Evolutionary conservation across 1,140 invertebrate genomes (phyloP).

Genomic region (Cydia strobilella): DNA sequence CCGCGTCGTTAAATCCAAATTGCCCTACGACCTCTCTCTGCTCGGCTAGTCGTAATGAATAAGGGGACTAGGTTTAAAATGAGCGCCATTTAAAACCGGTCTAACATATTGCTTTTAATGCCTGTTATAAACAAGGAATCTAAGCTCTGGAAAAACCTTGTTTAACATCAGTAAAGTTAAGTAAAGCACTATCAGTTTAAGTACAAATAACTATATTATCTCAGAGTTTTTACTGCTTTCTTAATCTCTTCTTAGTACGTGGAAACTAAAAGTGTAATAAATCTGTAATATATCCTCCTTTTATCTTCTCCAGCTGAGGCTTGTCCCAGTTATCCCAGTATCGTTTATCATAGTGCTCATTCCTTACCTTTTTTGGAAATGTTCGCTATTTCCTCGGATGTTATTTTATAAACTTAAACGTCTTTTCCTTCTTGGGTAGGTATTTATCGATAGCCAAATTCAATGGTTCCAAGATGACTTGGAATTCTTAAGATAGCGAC

Average conservation of each 20-base stretch:
- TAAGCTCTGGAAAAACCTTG: neutral
- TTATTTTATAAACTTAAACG: neutral
- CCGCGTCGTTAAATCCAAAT: conserved; percentile 31
- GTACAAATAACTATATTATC: conserved; percentile 3
- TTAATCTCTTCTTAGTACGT: conserved; percentile 16
- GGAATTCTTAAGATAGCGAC: conserved; percentile 24
- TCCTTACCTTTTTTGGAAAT: neutral
- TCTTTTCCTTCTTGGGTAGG: neutral
- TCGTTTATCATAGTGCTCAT: conserved; percentile 16
- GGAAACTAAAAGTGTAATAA: conserved; percentile 30
- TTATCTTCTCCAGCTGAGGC: conserved; percentile 19
- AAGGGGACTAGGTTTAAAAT: conserved; percentile 27
- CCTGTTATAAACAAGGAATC: conserved; percentile 16
- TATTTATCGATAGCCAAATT: neutral
- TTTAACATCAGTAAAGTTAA: neutral
- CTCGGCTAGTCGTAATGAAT: conserved; percentile 23
- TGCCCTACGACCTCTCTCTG: conserved; percentile 21
- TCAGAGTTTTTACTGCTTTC: conserved; percentile 14
- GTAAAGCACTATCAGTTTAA: neutral
- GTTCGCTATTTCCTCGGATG: neutral
- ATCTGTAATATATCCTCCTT: conserved; percentile 27
- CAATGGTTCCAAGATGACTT: conserved; percentile 29
- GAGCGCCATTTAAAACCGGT: conserved; percentile 11
- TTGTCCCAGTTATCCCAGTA: neutral
- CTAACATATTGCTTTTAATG: conserved; percentile 16